Evolutionary conservation across 2,797 vertebrate genomes (phyloP).

Genomic region (Geotrypetes seraphini): DNA sequence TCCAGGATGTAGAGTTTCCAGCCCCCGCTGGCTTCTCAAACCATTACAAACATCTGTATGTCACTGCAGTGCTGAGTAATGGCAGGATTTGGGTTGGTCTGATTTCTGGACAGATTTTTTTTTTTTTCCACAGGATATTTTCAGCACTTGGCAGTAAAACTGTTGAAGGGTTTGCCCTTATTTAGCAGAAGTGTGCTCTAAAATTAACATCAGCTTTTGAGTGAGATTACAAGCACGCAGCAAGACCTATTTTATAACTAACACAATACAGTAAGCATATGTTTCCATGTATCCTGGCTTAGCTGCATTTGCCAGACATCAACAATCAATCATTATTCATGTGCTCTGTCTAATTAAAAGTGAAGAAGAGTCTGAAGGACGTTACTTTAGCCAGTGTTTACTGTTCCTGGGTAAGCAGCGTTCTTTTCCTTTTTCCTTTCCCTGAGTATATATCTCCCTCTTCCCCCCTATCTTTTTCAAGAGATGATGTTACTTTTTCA

Average conservation of each 20-base stretch:
- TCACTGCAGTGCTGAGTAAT: conserved; percentile 83
- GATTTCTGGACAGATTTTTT: conserved; percentile 42
- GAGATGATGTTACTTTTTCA: too few species aligned
- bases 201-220: conserved; percentile 49
- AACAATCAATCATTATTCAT: background rate
- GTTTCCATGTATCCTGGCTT: conserved; percentile 23
- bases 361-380: background rate
- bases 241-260: conserved; percentile 32
- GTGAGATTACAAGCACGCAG: conserved; percentile 43
- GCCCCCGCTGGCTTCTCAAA: conserved; percentile 71
- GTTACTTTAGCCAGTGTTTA: background rate
- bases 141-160: conserved; percentile 53
- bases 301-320: conserved; percentile 5
- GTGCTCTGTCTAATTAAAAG: background rate
- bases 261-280: conserved; percentile 10
- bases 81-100: conserved; percentile 73
- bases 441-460: too few species aligned
- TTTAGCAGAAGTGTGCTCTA: conserved; percentile 52
- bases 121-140: conserved; percentile 55
- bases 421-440: too few species aligned
- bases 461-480: too few species aligned
- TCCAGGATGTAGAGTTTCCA: conserved; percentile 74
- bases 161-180: conserved; percentile 44
- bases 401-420: too few species aligned
- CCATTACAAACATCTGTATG: conserved; percentile 80